Base-by-base conservation (phyloP, 2,113 vertebrate genomes). In the Ivindomyrus marchei region DNA sequence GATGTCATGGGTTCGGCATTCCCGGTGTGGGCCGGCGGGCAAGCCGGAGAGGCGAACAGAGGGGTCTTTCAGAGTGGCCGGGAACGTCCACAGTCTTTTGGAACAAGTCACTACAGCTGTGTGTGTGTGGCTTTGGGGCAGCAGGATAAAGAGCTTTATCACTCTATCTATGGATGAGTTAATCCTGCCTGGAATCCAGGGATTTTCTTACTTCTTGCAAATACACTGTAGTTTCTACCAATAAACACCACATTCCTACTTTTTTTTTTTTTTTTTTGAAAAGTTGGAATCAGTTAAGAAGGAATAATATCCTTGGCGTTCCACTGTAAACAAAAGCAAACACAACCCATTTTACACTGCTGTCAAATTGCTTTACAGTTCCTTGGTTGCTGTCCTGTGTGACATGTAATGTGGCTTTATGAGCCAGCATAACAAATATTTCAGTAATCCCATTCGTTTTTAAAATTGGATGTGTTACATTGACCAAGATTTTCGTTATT, bases 331-430 rank as follows among this genome's bases (percentile, higher is more conserved):
- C 19, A 24, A 89, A 80, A 83, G 88, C 70, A 83, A 89, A 84
- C 36, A 84, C 1, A 11, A 36, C 8, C 47, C 49, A 31, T 84
- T 24, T 84, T 90, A 91, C 92, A 89, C 1, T 58, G 89, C 90
- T 31, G 39, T 87, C 91, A 47, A 94, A 93, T 92, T 93, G 92
- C 89, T 83, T 13, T 24, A 89, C 90, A 90, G 62, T 90, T 88
- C 39, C 84, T 88, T n/a, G 91, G 91, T 88, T 88, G 93, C 92
- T 93, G 92, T 93, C 89, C 90, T 92, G 92, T 92, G 88, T 93
- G 92, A 94, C 94, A 95, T 94, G 92, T 94, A 94, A 94, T 93
- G 94, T 50, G 24, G 70, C 90, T 88, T 88, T 91, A 50, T 77
- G 93, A 90, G 93, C 47, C 90, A 90, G 93, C 93, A 90, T 92